These are phyloP conservation scores for Lytechinus variegatus DNA, from an alignment of 35 echinoderm and acorn worm species.

Conservation along the genomic window DNA sequence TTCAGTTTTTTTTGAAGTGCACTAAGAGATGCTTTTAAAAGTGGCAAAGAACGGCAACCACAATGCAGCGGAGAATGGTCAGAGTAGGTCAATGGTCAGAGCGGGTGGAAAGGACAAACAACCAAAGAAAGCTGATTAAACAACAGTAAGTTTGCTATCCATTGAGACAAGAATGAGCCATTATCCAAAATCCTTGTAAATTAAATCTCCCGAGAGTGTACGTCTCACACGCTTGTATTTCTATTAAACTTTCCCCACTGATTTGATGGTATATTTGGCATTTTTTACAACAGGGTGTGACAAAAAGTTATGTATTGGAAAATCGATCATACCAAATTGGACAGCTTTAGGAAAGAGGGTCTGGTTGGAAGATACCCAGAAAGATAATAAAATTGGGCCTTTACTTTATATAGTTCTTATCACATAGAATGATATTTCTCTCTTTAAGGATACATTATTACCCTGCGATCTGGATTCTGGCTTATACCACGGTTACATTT, in stretches of 20 bases:
- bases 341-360: too few relatives aligned
- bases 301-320: too few relatives aligned
- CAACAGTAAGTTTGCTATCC: not conserved
- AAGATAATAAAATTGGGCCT: too few relatives aligned
- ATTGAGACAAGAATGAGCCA: not conserved
- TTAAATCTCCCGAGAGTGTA: not conserved
- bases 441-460: too few relatives aligned
- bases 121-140: not conserved
- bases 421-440: too few relatives aligned
- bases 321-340: too few relatives aligned
- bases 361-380: too few relatives aligned
- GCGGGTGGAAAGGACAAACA: not conserved
- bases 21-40: not conserved
- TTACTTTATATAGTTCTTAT: too few relatives aligned
- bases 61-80: too few relatives aligned
- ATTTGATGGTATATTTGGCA: not conserved
- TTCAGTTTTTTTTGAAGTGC: not conserved
- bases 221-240: not conserved
- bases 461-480: too few relatives aligned
- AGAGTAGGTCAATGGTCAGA: not conserved
- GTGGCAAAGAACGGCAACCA: too few relatives aligned
- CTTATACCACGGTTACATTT: too few relatives aligned
- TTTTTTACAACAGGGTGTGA: not conserved
- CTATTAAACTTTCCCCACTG: not conserved
- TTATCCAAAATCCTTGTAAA: not conserved